These are phyloP conservation scores for Terebella lapidaria DNA, from an alignment of 2,888 invertebrate species.

Conservation along the genomic window DNA sequence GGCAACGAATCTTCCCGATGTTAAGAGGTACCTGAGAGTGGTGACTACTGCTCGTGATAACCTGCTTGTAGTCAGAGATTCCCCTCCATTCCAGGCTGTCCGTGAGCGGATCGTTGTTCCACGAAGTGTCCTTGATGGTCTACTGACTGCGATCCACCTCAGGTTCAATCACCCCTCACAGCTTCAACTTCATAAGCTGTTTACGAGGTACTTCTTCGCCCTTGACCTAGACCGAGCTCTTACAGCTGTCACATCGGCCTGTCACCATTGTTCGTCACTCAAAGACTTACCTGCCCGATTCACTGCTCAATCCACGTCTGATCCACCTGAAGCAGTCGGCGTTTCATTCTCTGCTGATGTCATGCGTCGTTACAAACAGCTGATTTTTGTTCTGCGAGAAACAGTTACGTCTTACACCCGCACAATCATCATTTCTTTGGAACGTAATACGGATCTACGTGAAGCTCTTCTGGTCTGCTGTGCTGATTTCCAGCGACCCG, in stretches of 20 bases:
- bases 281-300: conserved; percentile 18
- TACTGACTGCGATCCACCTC: conserved; percentile 26
- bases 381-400: conserved; percentile 20
- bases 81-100: conserved; percentile 11
- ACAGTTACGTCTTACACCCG: conserved; percentile 21
- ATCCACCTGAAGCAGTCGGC: conserved; percentile 22
- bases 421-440: conserved; percentile 14
- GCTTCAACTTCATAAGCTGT: conserved; percentile 24
- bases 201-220: conserved; percentile 25
- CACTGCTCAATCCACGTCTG: conserved; percentile 20
- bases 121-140: conserved; percentile 22
- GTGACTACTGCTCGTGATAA: conserved; percentile 21
- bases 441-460: conserved; percentile 15
- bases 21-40: conserved; percentile 16
- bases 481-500: conserved; percentile 14
- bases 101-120: conserved; percentile 26
- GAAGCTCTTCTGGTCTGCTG: conserved; percentile 15
- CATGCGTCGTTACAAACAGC: conserved; percentile 23
- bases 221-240: conserved; percentile 20
- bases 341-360: conserved; percentile 29
- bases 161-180: conserved; percentile 25
- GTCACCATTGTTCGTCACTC: conserved; percentile 26
- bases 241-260: conserved; percentile 14
- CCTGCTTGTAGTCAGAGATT: conserved; percentile 11
- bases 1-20: conserved; percentile 22